Percentiles rank a stretch among this genome's conserved stretches.
Evolutionary conservation across 2,888 invertebrate genomes (phyloP).

Genomic region (Hirtodrosophila cameraria): DNA sequence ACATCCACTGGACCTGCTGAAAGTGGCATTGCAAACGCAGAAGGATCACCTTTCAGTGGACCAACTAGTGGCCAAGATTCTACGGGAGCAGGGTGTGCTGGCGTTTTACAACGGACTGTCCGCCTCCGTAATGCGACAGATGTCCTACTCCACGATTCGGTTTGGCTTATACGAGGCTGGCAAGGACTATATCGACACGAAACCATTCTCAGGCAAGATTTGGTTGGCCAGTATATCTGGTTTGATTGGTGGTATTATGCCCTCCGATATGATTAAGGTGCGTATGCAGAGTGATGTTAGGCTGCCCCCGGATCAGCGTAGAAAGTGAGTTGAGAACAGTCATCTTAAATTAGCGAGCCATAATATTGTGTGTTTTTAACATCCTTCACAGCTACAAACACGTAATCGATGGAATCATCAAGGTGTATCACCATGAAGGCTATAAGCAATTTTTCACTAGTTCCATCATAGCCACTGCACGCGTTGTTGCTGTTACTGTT

Average conservation of each 20-base stretch:
- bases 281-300: constrained; percentile 99
- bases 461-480: constrained; percentile 90
- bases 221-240: constrained; percentile 59
- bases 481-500: constrained; percentile 96
- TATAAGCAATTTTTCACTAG: constrained; percentile 89
- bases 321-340: constrained; percentile 89
- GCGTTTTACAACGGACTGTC: constrained; percentile 98
- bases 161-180: constrained; percentile 90
- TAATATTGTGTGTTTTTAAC: neutral
- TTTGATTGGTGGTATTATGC: constrained; percentile 94
- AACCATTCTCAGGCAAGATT: constrained; percentile 85
- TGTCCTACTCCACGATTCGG: constrained; percentile 97
- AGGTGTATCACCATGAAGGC: constrained; percentile 90
- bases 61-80: constrained; percentile 89
- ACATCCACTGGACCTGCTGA: constrained; percentile 98
- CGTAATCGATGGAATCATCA: constrained; percentile 92
- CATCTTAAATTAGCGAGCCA: too few species aligned
- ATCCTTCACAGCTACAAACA: constrained; percentile 92
- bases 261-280: constrained; percentile 98
- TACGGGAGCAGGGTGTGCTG: constrained; percentile 91
- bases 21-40: constrained; percentile 97
- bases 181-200: constrained; percentile 86
- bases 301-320: constrained; percentile 90
- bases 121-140: constrained; percentile 95
- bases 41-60: constrained; percentile 91